A percentile compares a stretch with the other conserved stretches of the same genome.
These are phyloP conservation scores for Chamaedrilus cognettii DNA, from an alignment of 2,888 invertebrate species.

Conservation along the genomic window DNA sequence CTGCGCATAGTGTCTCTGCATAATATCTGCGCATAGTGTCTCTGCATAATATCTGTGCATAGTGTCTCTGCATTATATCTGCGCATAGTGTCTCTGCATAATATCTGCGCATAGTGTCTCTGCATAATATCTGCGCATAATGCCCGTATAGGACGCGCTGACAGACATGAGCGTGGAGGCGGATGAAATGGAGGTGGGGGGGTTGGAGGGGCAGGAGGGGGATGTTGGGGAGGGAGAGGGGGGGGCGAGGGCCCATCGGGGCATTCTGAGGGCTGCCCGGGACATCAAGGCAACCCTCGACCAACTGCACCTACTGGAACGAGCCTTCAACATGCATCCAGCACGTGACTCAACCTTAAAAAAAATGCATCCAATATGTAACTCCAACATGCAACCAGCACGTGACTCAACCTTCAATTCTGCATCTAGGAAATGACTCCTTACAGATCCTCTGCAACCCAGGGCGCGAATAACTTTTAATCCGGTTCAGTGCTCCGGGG, in stretches of 20 bases:
- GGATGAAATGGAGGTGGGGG: slow-evolving; percentile 68
- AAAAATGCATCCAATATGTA: neutral
- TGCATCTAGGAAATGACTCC: too few species aligned
- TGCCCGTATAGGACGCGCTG: slow-evolving; percentile 73
- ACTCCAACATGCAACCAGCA: too few species aligned
- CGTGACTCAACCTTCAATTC: too few species aligned
- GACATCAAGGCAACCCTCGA: slow-evolving; percentile 70
- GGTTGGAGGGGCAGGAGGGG: slow-evolving; percentile 65
- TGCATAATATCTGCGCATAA: neutral
- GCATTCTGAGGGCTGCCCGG: slow-evolving; percentile 81
- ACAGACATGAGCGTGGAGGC: slow-evolving; percentile 70
- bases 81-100: too few species aligned
- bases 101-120: neutral
- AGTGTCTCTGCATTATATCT: too few species aligned
- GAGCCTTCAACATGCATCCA: slow-evolving; percentile 42
- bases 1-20: too few species aligned
- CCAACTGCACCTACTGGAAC: slow-evolving; percentile 43
- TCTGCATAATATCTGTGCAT: too few species aligned
- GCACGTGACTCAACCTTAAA: slow-evolving; percentile 2
- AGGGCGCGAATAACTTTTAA: too few species aligned
- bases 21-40: too few species aligned
- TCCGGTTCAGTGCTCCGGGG: too few species aligned
- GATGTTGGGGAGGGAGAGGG: too few species aligned
- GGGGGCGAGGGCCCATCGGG: slow-evolving; percentile 76
- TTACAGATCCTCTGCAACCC: too few species aligned